A percentile compares a stretch with the other conserved stretches of the same genome.
These are phyloP conservation scores for Caenorhabditis uteleia DNA, from an alignment of 2,888 invertebrate genomes.

Conservation along the genomic window DNA sequence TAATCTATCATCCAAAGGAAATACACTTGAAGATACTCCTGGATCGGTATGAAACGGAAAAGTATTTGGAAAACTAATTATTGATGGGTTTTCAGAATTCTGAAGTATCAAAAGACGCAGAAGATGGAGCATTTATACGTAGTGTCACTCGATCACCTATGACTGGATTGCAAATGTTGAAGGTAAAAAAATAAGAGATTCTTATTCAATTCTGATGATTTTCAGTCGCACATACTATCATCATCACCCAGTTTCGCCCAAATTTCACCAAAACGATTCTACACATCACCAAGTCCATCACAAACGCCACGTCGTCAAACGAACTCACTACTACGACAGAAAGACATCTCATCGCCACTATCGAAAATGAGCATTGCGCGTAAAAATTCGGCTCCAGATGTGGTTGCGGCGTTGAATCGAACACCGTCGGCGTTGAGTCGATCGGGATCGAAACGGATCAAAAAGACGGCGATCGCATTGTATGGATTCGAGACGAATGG, in stretches of 20 bases:
- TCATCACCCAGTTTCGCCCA: too few species aligned
- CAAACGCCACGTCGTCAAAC: too few species aligned
- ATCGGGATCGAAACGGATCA: background rate
- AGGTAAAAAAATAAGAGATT: too few species aligned
- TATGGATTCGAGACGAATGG: constrained; percentile 89
- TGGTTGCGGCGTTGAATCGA: too few species aligned
- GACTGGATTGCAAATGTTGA: too few species aligned
- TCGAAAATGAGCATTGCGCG: constrained; percentile 5
- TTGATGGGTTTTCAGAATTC: background rate
- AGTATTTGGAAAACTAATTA: background rate
- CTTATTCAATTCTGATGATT: too few species aligned
- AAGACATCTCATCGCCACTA: constrained; percentile 25
- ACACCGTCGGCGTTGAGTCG: background rate
- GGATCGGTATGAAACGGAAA: constrained; percentile 5
- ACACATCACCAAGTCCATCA: background rate
- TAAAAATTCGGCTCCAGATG: too few species aligned
- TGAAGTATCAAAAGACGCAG: too few species aligned
- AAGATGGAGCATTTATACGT: too few species aligned
- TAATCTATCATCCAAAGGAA: constrained; percentile 13
- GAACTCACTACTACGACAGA: constrained; percentile 1
- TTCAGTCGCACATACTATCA: too few species aligned
- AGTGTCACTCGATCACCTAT: too few species aligned
- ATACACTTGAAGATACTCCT: constrained; percentile 1
- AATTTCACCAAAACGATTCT: background rate
- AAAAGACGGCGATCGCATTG: constrained; percentile 78